Evolutionary conservation across 2,113 vertebrate species (phyloP).

Genomic region (Xenotilapia caudafasciata): DNA sequence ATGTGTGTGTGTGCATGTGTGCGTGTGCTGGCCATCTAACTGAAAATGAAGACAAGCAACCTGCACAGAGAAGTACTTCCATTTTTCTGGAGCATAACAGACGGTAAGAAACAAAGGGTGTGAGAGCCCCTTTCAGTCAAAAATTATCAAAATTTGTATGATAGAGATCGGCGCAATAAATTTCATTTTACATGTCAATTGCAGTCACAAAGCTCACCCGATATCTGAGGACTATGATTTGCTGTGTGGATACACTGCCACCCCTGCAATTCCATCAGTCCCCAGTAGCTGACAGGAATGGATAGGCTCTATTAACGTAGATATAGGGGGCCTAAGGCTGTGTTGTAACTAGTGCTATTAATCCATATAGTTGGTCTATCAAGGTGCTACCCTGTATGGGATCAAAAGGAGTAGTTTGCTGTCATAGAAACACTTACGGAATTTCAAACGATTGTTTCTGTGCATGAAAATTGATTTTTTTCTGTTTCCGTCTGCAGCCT

Average conservation of each 20-base stretch:
- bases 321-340: slow-evolving; percentile 66
- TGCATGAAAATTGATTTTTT: neutral
- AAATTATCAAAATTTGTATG: slow-evolving; percentile 15
- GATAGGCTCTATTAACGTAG: slow-evolving; percentile 75
- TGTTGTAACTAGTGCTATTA: slow-evolving; percentile 76
- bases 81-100: neutral
- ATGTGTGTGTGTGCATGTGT: neutral
- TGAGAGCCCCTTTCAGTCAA: neutral
- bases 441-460: slow-evolving; percentile 43
- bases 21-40: neutral
- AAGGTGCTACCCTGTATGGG: slow-evolving; percentile 47
- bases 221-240: slow-evolving; percentile 57
- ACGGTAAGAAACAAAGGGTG: neutral
- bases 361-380: slow-evolving; percentile 75
- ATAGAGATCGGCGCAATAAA: slow-evolving; percentile 39
- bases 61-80: slow-evolving; percentile 14
- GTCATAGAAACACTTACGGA: slow-evolving; percentile 33
- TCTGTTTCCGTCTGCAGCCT: neutral
- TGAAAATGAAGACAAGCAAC: slow-evolving; percentile 49
- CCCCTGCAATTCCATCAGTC: slow-evolving; percentile 70
- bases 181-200: slow-evolving; percentile 62
- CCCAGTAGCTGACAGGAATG: slow-evolving; percentile 76
- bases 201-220: slow-evolving; percentile 43
- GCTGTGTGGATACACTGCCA: slow-evolving; percentile 61
- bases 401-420: slow-evolving; percentile 46